phyloP scores from a whole-genome alignment of 2,797 vertebrate genomes.

The Pelodytes ibericus region DNA sequence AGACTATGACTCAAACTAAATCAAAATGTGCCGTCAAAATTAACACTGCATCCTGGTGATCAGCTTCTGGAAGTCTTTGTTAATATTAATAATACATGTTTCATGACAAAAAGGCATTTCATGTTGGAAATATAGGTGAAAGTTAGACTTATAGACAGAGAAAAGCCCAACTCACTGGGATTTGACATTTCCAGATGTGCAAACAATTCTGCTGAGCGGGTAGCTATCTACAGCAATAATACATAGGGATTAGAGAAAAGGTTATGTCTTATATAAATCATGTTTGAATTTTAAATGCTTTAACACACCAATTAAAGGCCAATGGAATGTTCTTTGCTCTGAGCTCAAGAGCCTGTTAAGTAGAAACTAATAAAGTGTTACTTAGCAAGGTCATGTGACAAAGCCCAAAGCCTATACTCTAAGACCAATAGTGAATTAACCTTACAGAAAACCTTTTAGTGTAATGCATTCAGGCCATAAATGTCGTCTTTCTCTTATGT shows the following conservation, averaged over 20 bases:
- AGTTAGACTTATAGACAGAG: not conserved
- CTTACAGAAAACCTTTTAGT: constrained; percentile 37
- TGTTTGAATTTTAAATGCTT: constrained; percentile 57
- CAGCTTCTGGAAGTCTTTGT: no score
- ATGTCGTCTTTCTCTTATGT: no score
- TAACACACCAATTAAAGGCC: constrained; percentile 43
- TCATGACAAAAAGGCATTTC: not conserved
- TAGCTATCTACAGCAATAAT: constrained; percentile 66
- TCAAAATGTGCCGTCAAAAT: no score
- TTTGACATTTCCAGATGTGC: constrained; percentile 67
- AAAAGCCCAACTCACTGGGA: not conserved
- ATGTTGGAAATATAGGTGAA: not conserved
- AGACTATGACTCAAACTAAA: no score
- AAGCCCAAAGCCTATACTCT: constrained; percentile 13
- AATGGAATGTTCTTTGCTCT: constrained; percentile 48
- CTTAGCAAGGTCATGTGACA: constrained; percentile 37
- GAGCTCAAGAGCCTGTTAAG: constrained; percentile 38
- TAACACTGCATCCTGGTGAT: no score
- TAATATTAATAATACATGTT: no score
- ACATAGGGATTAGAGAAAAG: constrained; percentile 61
- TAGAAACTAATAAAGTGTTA: constrained; percentile 47
- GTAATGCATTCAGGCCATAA: constrained; percentile 30
- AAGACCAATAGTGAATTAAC: constrained; percentile 17
- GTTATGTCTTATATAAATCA: constrained; percentile 58
- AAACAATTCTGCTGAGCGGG: constrained; percentile 62